Percentiles rank a stretch among this genome's conserved stretches.
Evolutionary conservation across 2,888 invertebrate genomes (phyloP).

Genomic region (Tetranychus truncatus): DNA sequence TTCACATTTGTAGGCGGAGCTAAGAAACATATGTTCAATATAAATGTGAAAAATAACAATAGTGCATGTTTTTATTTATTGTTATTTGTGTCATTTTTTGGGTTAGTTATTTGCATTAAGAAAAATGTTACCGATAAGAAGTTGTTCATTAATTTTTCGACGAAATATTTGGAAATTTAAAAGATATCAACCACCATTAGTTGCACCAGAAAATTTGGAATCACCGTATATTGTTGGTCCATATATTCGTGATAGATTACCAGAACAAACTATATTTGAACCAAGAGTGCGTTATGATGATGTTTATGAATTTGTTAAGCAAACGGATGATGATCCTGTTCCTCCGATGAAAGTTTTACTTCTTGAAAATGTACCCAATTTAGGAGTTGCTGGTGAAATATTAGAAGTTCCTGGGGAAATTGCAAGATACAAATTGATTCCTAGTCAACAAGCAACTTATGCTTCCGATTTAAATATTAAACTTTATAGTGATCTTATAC

Average conservation of each 20-base stretch:
- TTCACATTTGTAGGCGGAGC: background rate
- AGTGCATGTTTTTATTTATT: background rate
- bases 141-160: background rate
- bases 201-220: background rate
- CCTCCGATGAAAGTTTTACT: constrained; percentile 19
- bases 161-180: constrained; percentile 11
- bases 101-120: background rate
- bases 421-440: constrained; percentile 15
- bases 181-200: background rate
- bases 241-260: constrained; percentile 11
- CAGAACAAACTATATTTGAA: background rate
- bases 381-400: constrained; percentile 21
- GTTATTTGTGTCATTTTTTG: background rate
- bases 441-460: constrained; percentile 16
- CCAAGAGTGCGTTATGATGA: constrained; percentile 9
- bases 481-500: constrained; percentile 17
- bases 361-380: constrained; percentile 16
- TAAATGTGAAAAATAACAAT: background rate
- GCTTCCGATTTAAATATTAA: constrained; percentile 15
- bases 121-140: background rate
- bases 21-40: background rate
- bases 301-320: constrained; percentile 17
- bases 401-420: constrained; percentile 13
- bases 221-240: constrained; percentile 18
- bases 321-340: constrained; percentile 4